A percentile compares a stretch with the other conserved stretches of the same genome.
These are phyloP conservation scores for Heliconius cydno DNA, from an alignment of 2,888 invertebrate species.

Conservation along the genomic window DNA sequence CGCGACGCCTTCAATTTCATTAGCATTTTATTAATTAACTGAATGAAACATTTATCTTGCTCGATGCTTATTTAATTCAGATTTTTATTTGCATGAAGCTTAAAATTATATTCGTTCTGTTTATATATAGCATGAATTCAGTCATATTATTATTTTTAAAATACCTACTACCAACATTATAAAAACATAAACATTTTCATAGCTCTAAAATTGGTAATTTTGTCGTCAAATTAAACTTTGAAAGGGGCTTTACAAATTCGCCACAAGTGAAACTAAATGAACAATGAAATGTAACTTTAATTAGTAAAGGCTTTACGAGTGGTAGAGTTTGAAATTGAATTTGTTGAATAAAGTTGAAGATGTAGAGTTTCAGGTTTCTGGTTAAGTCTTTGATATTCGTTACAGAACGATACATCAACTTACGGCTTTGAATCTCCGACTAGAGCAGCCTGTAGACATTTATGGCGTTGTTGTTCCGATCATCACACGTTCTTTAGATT, in stretches of 20 bases:
- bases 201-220: conserved; percentile 8
- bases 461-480: conserved; percentile 98
- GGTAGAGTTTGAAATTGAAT: conserved; percentile 40
- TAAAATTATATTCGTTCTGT: background rate
- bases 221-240: conserved; percentile 20
- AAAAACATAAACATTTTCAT: conserved; percentile 5
- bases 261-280: conserved; percentile 38
- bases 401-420: conserved; percentile 96
- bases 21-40: conserved; percentile 33
- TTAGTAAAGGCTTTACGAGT: conserved; percentile 38
- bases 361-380: conserved; percentile 38
- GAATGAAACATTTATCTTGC: conserved; percentile 28
- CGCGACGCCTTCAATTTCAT: conserved; percentile 20
- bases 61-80: conserved; percentile 10
- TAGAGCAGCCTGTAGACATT: conserved; percentile 95
- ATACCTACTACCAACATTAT: background rate
- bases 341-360: conserved; percentile 40
- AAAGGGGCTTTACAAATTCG: conserved; percentile 35
- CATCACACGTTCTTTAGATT: conserved; percentile 97
- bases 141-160: background rate
- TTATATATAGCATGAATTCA: background rate
- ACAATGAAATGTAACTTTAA: conserved; percentile 44
- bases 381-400: conserved; percentile 41
- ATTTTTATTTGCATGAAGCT: conserved; percentile 13
- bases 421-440: conserved; percentile 97